These are phyloP conservation scores for Etheostoma spectabile DNA, from an alignment of 2,113 vertebrate genomes.

Conservation along the genomic window DNA sequence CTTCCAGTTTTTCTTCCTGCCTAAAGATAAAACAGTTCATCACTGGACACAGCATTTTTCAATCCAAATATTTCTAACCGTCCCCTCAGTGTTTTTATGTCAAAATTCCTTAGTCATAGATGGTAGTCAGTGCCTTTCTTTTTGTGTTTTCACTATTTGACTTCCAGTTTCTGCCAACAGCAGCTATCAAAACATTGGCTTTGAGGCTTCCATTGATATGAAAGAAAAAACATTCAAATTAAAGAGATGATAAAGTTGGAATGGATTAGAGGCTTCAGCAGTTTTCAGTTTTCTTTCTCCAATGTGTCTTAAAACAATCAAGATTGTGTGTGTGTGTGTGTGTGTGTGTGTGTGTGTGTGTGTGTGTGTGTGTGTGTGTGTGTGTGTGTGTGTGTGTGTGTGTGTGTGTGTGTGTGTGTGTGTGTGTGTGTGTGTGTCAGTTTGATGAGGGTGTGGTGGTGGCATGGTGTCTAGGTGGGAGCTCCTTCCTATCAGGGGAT, in stretches of 20 bases:
- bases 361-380: too few relatives aligned
- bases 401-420: too few relatives aligned
- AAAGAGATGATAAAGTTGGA: conserved; percentile 62
- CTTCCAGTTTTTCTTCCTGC: not conserved
- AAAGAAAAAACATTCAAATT: conserved; percentile 41
- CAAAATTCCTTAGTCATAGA: conserved; percentile 53
- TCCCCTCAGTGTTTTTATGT: conserved; percentile 39
- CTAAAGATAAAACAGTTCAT: too few relatives aligned
- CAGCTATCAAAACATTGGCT: conserved; percentile 36
- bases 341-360: too few relatives aligned
- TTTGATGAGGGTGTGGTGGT: conserved; percentile 63
- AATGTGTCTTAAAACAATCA: conserved; percentile 50
- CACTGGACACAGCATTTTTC: too few relatives aligned
- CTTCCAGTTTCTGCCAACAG: conserved; percentile 1
- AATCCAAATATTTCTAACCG: conserved; percentile 41
- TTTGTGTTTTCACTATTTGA: conserved; percentile 9
- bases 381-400: too few relatives aligned
- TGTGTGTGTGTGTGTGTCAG: conserved; percentile 21
- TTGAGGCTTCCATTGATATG: conserved; percentile 50
- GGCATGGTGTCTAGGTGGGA: conserved; percentile 68
- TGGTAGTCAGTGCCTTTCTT: not conserved
- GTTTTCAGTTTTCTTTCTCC: conserved; percentile 36
- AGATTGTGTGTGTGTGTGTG: conserved; percentile 26
- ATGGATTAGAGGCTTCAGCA: conserved; percentile 63
- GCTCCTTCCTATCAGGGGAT: conserved; percentile 79